Evolutionary conservation across 2,888 invertebrate species (phyloP).

Genomic region (Eumacrocentrus americanus): DNA sequence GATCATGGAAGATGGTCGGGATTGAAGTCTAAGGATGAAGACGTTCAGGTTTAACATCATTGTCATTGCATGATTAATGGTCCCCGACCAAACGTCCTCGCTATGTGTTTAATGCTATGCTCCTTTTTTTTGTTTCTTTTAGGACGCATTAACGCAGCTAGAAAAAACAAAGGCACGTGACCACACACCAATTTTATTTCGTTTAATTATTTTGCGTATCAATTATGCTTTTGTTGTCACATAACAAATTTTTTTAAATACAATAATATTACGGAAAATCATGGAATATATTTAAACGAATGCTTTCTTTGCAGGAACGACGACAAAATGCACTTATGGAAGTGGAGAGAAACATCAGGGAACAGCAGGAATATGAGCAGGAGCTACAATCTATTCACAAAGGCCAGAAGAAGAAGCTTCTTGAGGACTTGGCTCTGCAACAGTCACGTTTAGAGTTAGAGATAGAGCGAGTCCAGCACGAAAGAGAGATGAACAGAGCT

Average conservation of each 20-base stretch:
- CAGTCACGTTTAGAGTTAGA: constrained; percentile 72
- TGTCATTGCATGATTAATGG: constrained; percentile 10
- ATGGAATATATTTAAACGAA: background rate
- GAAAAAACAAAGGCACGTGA: constrained; percentile 69
- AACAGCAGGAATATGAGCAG: constrained; percentile 70
- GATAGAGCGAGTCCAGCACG: constrained; percentile 72
- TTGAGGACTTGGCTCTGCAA: constrained; percentile 67
- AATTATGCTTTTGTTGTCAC: constrained; percentile 24
- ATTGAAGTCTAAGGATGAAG: constrained; percentile 41
- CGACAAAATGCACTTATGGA: constrained; percentile 64
- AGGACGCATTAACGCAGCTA: constrained; percentile 67
- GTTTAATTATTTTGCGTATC: constrained; percentile 24
- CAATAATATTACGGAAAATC: background rate
- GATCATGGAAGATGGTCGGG: background rate
- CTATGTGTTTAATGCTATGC: constrained; percentile 15
- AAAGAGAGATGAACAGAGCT: constrained; percentile 64
- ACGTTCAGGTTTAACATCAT: constrained; percentile 52
- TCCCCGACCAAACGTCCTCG: constrained; percentile 4
- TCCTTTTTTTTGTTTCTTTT: constrained; percentile 61
- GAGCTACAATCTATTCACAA: constrained; percentile 70
- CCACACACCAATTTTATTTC: constrained; percentile 42
- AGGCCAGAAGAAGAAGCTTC: constrained; percentile 68
- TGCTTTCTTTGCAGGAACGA: constrained; percentile 61
- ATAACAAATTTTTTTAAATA: constrained; percentile 4
- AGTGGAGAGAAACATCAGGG: constrained; percentile 70